Conservation (phyloP, 2,113 vertebrate genomes). For the Oenanthe melanoleuca region DNA sequence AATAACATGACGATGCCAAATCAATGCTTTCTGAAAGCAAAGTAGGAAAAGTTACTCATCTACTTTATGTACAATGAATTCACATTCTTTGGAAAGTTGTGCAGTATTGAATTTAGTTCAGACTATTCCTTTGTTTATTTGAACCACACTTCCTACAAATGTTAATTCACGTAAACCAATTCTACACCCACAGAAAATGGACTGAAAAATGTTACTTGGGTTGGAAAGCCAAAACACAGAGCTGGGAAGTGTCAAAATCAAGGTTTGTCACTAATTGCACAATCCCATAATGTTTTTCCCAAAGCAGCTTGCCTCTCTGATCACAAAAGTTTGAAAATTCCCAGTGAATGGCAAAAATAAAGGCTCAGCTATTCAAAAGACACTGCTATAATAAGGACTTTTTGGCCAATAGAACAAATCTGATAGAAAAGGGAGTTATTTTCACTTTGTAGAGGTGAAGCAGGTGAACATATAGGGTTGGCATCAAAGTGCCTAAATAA, state of each 20-base stretch:
- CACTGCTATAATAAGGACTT: neutral
- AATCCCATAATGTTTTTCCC: neutral
- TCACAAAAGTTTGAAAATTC: neutral
- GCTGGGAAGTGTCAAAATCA: neutral
- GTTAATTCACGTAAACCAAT: neutral
- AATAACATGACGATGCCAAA: neutral
- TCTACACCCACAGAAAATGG: neutral
- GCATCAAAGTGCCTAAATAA: neutral
- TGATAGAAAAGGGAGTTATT: neutral
- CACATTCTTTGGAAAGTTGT: neutral
- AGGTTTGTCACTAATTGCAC: neutral
- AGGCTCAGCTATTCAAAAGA: neutral
- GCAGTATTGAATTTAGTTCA: neutral
- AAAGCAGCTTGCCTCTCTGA: neutral
- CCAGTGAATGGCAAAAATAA: neutral
- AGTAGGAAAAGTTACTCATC: neutral
- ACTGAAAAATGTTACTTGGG: rapidly evolving
- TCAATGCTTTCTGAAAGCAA: neutral
- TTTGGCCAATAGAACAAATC: neutral
- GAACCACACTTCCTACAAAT: neutral
- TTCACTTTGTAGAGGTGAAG: neutral
- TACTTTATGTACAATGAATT: neutral
- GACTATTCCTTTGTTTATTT: neutral
- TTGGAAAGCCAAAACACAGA: neutral
- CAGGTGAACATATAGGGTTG: neutral